Percentiles rank a stretch among this genome's conserved stretches.
Conservation (phyloP, 2,888 invertebrate genomes). For the Ichneumoninae sp. region DNA sequence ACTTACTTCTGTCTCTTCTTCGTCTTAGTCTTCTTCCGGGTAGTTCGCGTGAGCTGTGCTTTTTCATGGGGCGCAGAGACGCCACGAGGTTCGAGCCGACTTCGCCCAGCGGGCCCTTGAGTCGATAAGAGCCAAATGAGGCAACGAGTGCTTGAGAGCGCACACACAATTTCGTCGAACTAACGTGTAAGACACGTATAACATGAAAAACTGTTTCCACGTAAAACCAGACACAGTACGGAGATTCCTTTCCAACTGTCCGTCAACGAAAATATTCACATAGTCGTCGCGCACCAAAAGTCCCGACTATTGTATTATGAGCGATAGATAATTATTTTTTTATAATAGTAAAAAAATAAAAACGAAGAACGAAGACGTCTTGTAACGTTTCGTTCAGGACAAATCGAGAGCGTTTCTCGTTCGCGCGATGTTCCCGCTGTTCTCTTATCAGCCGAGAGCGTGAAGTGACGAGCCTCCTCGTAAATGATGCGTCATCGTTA, state of each 20-base stretch:
- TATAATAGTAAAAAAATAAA: not conserved
- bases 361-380: not conserved
- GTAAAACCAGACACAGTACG: conserved; percentile 23
- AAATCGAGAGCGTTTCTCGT: conserved; percentile 29
- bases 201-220: conserved; percentile 49
- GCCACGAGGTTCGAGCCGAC: conserved; percentile 27
- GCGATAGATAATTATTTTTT: not conserved
- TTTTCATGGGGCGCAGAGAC: conserved; percentile 43
- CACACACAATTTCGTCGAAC: conserved; percentile 77
- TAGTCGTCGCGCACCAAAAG: not conserved
- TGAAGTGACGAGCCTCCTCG: conserved; percentile 53
- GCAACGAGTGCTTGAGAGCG: conserved; percentile 64
- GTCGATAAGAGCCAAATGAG: conserved; percentile 79
- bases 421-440: conserved; percentile 16
- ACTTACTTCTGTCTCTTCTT: conserved; percentile 48
- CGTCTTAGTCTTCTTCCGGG: conserved; percentile 29
- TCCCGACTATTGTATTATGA: not conserved
- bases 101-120: conserved; percentile 70
- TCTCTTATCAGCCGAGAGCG: conserved; percentile 50
- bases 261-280: not conserved
- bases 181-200: conserved; percentile 74
- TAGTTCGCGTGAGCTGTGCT: conserved; percentile 34
- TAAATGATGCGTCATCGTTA: conserved; percentile 53
- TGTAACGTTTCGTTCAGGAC: conserved; percentile 13
- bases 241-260: not conserved